These are phyloP conservation scores for Halcyon badia DNA, from an alignment of 2,797 vertebrate genomes.

Conservation along the genomic window DNA sequence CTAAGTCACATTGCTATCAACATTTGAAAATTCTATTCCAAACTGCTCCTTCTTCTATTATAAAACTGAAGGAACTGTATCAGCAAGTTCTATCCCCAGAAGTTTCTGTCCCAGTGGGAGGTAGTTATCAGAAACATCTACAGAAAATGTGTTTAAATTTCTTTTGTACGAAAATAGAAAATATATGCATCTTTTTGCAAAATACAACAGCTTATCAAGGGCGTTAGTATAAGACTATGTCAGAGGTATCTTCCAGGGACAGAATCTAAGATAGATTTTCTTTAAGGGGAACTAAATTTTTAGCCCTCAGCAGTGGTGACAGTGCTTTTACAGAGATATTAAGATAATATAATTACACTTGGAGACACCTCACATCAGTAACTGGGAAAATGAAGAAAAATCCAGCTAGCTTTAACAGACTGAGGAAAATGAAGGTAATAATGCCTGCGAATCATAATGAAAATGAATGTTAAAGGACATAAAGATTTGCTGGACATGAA, in stretches of 20 bases:
- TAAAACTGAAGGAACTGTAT: not conserved
- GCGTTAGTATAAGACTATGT: not conserved
- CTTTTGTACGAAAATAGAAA: not conserved
- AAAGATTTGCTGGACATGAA: not conserved
- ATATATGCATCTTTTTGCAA: not conserved
- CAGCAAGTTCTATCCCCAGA: not conserved
- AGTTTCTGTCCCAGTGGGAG: not conserved
- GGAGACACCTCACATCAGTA: not conserved
- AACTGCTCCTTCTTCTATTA: not conserved
- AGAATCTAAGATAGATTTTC: not conserved
- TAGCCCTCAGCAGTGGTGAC: not conserved
- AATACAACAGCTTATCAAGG: not conserved
- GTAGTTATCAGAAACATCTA: not conserved
- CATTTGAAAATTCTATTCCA: not conserved
- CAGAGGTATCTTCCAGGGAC: not conserved
- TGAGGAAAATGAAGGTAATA: not conserved
- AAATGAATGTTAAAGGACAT: not conserved
- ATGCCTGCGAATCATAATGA: not conserved
- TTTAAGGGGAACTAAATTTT: not conserved
- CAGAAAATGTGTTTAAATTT: not conserved
- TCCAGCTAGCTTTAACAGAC: not conserved
- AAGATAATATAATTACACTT: not conserved
- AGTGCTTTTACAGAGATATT: not conserved
- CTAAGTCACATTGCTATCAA: no score
- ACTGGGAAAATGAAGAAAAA: not conserved